Evolutionary conservation across 2,888 invertebrate genomes (phyloP), one percentile per base, ranked within the genome.

Genomic region (Drosophila bunnanda): DNA sequence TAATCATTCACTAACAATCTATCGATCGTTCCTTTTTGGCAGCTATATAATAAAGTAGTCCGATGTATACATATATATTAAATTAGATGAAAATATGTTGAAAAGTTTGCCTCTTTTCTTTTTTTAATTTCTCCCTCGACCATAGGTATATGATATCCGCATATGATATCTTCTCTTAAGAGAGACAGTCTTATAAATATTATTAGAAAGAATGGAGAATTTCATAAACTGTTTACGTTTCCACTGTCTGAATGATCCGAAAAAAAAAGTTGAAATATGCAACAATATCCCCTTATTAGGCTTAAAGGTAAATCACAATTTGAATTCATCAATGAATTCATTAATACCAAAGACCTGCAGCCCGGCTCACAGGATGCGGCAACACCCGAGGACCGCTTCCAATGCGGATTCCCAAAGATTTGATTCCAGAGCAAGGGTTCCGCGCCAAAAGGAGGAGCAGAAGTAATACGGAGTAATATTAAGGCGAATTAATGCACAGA

Each of bases 401-500:
- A 25, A 66, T 13, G 17, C 66, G 48, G 43, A 64, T 64, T 38
- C 15, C 36, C 12, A 10, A 57, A 20, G 28, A 60, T 41, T 20
- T 52, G 22, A 10, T 32, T 10, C 50, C 34, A 15, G 20, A 22
- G 32, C 50, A 60, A 39, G 39, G 61, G 22, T 60, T 41, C 30
- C n/a, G 22, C n/a, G 3, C 22, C 39, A 39, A 61, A 60, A n/a
- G 17, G 13, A 60, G 38, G 50, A 60, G n/a, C 28, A 46, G 28
- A 64, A 61, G 52, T 74, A 69, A 62, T 54, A 41, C 46, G 48
- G 32, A 52, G 69, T 44, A 73, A 69, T 69, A 69, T 73, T 69
- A 69, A 70, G 53, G 59, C 72, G 68, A 69, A 69, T 71, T 69
- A 71, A 69, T 69, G 52, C 60, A 70, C 46, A 73, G 41, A 48